These are phyloP conservation scores for Epinephelus fuscoguttatus DNA, from an alignment of 2,113 vertebrate genomes.

Conservation along the genomic window DNA sequence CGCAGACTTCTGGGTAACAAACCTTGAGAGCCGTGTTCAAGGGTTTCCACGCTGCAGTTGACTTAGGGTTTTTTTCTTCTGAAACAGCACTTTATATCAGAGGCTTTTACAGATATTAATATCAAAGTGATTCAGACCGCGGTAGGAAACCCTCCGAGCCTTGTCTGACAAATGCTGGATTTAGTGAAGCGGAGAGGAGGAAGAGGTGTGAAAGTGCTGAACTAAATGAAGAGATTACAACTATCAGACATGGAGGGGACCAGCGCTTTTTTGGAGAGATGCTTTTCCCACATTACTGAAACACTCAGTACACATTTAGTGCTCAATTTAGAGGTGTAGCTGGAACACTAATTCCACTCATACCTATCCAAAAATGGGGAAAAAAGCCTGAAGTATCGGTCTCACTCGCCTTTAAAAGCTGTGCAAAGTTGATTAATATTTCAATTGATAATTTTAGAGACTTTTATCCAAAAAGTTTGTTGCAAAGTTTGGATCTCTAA, in stretches of 20 bases:
- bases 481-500: not conserved
- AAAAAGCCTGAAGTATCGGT: not conserved
- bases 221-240: constrained; percentile 53
- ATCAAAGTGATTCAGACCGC: constrained; percentile 44
- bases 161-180: constrained; percentile 58
- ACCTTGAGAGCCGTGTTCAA: constrained; percentile 28
- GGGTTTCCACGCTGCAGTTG: constrained; percentile 27
- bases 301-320: not conserved
- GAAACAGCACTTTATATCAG: constrained; percentile 41
- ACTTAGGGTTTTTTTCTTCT: not conserved
- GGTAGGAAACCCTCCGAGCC: constrained; percentile 39
- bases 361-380: not conserved
- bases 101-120: constrained; percentile 74
- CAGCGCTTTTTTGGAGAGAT: constrained; percentile 29
- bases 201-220: constrained; percentile 53
- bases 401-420: not conserved
- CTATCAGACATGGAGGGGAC: not conserved
- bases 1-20: constrained; percentile 37
- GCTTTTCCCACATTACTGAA: constrained; percentile 42
- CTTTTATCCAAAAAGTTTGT: not conserved
- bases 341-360: constrained; percentile 14
- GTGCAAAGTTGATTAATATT: not conserved
- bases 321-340: constrained; percentile 4
- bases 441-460: constrained; percentile 6
- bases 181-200: constrained; percentile 32